phyloP scores from a whole-genome alignment of 2,888 invertebrate genomes.

The Pimpla rufipes region DNA sequence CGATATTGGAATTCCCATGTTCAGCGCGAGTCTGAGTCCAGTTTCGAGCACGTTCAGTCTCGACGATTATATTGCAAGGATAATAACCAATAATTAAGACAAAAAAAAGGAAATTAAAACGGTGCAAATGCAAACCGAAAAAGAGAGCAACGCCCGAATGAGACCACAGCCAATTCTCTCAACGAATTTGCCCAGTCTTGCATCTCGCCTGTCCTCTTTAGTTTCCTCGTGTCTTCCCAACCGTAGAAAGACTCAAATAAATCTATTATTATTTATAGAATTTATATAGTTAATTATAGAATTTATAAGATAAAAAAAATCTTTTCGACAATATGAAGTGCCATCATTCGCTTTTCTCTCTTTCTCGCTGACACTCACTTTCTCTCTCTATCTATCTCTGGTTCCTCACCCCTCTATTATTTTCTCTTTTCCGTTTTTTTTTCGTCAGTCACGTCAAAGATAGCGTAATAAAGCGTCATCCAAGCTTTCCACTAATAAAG shows the following conservation, averaged over 20 bases:
- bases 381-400: conserved; percentile 51
- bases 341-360: conserved; percentile 65
- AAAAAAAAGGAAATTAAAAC: conserved; percentile 31
- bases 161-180: conserved; percentile 68
- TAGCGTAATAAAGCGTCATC: conserved; percentile 18
- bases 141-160: conserved; percentile 74
- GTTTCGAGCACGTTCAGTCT: conserved; percentile 21
- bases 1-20: conserved; percentile 44
- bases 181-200: conserved; percentile 68
- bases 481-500: conserved; percentile 50
- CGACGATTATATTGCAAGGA: conserved; percentile 42
- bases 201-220: conserved; percentile 72
- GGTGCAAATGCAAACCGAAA: conserved; percentile 61
- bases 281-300: conserved; percentile 5
- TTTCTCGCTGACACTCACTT: conserved; percentile 73
- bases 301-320: not conserved
- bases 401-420: conserved; percentile 9
- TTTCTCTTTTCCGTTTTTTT: conserved; percentile 35
- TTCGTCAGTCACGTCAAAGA: conserved; percentile 20
- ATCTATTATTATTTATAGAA: not conserved
- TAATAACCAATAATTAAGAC: conserved; percentile 60
- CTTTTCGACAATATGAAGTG: conserved; percentile 52
- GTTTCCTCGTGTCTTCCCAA: conserved; percentile 54
- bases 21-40: conserved; percentile 39
- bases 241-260: not conserved